Conservation (phyloP, 2,797 vertebrate species). For the Sebastes steindachneri region DNA sequence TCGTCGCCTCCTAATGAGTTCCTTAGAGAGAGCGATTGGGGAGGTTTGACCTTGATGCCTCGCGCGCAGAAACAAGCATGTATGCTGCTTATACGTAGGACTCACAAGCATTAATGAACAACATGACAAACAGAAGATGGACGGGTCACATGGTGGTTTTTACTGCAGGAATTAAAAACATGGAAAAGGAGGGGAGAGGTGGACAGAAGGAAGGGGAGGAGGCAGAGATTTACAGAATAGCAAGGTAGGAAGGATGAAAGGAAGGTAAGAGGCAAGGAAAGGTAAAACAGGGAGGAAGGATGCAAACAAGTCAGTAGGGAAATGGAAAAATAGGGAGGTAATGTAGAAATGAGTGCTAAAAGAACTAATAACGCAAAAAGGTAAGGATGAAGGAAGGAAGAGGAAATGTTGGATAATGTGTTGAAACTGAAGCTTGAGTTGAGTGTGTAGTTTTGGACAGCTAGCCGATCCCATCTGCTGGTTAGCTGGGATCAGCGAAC, state of each 20-base stretch:
- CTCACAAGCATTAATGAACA: neutral
- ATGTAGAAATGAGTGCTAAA: neutral
- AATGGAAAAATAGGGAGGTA: neutral
- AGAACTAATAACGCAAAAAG: neutral
- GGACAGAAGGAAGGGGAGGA: neutral
- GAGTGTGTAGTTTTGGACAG: constrained; percentile 28
- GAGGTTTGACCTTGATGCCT: constrained; percentile 28
- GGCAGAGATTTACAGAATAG: neutral
- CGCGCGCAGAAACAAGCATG: constrained; percentile 1
- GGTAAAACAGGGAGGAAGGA: neutral
- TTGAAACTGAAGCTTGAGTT: neutral
- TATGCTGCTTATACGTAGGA: neutral
- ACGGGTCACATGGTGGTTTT: neutral
- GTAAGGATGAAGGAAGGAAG: neutral
- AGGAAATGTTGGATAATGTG: neutral
- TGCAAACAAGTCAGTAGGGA: neutral
- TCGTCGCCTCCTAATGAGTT: constrained; percentile 39
- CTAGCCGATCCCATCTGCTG: constrained; percentile 1
- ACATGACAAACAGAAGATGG: neutral
- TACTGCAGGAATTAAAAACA: neutral
- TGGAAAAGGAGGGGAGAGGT: neutral
- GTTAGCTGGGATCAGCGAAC: constrained; percentile 15
- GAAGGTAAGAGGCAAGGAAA: neutral
- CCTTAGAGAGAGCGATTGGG: constrained; percentile 5
- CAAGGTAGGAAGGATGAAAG: neutral